Conservation (phyloP, 2,113 vertebrate species). For the Axis porcinus region DNA sequence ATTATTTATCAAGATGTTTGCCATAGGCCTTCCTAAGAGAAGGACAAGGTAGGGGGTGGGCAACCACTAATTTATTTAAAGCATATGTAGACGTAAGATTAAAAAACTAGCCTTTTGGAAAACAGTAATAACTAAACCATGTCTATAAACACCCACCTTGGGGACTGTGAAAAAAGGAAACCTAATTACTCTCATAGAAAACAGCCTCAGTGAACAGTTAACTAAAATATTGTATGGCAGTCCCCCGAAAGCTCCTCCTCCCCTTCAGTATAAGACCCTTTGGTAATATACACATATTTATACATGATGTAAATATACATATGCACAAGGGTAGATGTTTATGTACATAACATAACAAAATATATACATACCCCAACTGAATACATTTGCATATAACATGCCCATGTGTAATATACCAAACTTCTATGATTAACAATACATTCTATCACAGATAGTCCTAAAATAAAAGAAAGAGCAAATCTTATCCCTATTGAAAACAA, state of each 20-base stretch:
- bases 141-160: conserved; percentile 61
- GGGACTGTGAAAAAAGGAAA: conserved; percentile 40
- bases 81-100: conserved; percentile 60
- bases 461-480: conserved; percentile 71
- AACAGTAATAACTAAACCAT: conserved; percentile 27
- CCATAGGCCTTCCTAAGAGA: conserved; percentile 61
- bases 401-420: conserved; percentile 59
- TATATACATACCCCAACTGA: conserved; percentile 59
- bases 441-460: conserved; percentile 68
- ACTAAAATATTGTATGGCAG: conserved; percentile 67
- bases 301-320: conserved; percentile 72
- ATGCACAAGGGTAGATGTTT: conserved; percentile 71
- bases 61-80: conserved; percentile 62
- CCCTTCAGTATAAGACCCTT: conserved; percentile 57
- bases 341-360: conserved; percentile 72
- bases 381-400: conserved; percentile 66
- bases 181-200: conserved; percentile 51
- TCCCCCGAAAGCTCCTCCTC: conserved; percentile 44
- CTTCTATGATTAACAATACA: conserved; percentile 68
- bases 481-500: conserved; percentile 63
- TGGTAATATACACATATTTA: conserved; percentile 74
- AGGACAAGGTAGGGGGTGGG: conserved; percentile 34
- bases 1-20: conserved; percentile 53
- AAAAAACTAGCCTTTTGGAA: conserved; percentile 56
- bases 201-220: conserved; percentile 66